Evolutionary conservation across 2,113 vertebrate genomes (phyloP).

Genomic region (Hippopotamus amphibius): DNA sequence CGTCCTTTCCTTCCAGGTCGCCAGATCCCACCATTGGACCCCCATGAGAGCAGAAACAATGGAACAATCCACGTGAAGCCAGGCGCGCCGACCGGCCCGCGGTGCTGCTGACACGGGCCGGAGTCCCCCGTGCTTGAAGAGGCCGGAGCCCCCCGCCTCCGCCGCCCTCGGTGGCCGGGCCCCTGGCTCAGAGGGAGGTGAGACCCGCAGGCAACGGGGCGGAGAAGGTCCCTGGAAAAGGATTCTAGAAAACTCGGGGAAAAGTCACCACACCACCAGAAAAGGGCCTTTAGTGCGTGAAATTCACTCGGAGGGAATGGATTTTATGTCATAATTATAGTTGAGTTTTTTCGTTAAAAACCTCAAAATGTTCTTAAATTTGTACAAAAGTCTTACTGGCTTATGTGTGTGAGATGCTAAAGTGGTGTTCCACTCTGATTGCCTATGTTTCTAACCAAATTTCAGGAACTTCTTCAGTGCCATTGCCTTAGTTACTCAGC

Average conservation of each 20-base stretch:
- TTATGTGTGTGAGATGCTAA: not conserved
- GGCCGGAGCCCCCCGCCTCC: slow-evolving; percentile 67
- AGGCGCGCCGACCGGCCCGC: slow-evolving; percentile 84
- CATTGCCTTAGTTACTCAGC: not conserved
- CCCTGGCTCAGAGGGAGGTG: slow-evolving; percentile 65
- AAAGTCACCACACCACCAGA: slow-evolving; percentile 19
- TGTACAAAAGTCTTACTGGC: not conserved
- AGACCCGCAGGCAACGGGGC: slow-evolving; percentile 64
- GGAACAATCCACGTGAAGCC: slow-evolving; percentile 93
- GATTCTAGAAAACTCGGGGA: slow-evolving; percentile 74
- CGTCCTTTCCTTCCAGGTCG: slow-evolving; percentile 89
- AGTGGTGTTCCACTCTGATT: not conserved
- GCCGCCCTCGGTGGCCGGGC: not conserved
- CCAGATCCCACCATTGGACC: slow-evolving; percentile 96
- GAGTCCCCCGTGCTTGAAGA: slow-evolving; percentile 75
- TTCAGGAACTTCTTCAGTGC: not conserved
- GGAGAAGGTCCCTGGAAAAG: slow-evolving; percentile 75
- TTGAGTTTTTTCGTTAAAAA: slow-evolving; percentile 36
- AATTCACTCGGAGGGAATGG: not conserved
- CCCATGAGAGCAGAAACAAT: slow-evolving; percentile 92
- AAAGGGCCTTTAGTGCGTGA: not conserved
- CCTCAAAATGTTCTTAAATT: not conserved
- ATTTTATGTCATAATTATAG: not conserved
- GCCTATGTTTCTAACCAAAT: not conserved
- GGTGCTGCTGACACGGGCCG: slow-evolving; percentile 92